Evolutionary conservation across 2,888 invertebrate genomes (phyloP), one percentile per base, ranked within the genome.

Genomic region (Lomographa bimaculata): DNA sequence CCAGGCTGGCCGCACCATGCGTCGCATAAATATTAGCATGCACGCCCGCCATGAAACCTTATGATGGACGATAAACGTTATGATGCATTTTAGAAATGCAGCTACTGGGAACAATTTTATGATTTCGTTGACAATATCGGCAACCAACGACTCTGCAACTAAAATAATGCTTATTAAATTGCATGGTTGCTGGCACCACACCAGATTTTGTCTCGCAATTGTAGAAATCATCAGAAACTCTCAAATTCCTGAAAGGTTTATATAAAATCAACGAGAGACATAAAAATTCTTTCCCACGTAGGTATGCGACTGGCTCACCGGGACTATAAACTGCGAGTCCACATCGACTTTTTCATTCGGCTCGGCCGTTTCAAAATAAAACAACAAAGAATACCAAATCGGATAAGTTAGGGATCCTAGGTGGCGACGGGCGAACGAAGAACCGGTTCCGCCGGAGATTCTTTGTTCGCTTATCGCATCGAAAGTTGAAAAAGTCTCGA

Each of bases 381-480:
- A 79, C 64, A 64, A 75, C 67, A 74, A 76, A 72, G 71, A 77
- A 75, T 68, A 71, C 70, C 54, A 74, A 82, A 80, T 79, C 74
- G 69, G 70, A 71, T 68, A 78, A 71, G 76, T 80, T 79, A 79
- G 77, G 75, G 70, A 71, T 72, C 76, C 79, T 77, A 78, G 72
- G 56, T 77, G 74, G 71, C 71, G 71, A 71, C 64, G 64, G 67
- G 61, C 74, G 68, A 69, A 69, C 64, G 68, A 51, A 54, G 64
- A 82, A 85, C 83, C 83, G 85, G 85, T 84, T 68, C 54, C 58
- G 66, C 51, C 69, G 64, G 68, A 66, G 68, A 79, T 72, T 75
- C 77, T 80, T 79, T 78, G 77, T 79, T 78, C 72, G 71, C 62
- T 70, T 68, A 73, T 77, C 69, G 64, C 64, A 50, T 55, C 68